Conservation (phyloP, 2,888 invertebrate genomes). For the Rhingia rostrata region DNA sequence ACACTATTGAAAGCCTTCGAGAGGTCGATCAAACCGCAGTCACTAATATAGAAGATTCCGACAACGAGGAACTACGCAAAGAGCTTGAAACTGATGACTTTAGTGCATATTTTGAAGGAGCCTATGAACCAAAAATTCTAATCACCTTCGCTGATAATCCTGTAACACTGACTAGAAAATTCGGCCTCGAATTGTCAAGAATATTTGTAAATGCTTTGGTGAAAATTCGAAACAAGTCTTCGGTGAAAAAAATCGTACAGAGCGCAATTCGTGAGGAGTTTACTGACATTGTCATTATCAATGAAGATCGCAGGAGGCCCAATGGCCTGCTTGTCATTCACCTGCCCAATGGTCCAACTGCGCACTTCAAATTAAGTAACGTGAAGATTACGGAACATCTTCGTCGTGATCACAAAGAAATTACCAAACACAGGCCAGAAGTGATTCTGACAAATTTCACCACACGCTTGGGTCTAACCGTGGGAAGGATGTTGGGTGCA, state of each 20-base stretch:
- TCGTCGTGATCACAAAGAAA: slow-evolving; percentile 90
- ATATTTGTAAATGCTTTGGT: slow-evolving; percentile 96
- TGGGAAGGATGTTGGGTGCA: slow-evolving; percentile 96
- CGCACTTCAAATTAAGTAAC: slow-evolving; percentile 96
- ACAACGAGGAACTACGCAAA: slow-evolving; percentile 88
- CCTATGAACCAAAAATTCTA: slow-evolving; percentile 96
- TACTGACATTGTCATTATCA: slow-evolving; percentile 95
- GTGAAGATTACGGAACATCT: slow-evolving; percentile 95
- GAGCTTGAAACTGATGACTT: slow-evolving; percentile 94
- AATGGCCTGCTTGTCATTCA: slow-evolving; percentile 96
- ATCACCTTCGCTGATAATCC: slow-evolving; percentile 98
- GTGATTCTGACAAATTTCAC: slow-evolving; percentile 97
- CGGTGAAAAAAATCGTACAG: slow-evolving; percentile 95
- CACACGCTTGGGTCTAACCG: slow-evolving; percentile 94
- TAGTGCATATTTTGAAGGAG: slow-evolving; percentile 91
- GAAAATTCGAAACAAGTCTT: slow-evolving; percentile 93
- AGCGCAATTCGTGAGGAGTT: slow-evolving; percentile 91
- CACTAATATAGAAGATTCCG: slow-evolving; percentile 89
- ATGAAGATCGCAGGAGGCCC: slow-evolving; percentile 96
- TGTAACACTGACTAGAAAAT: slow-evolving; percentile 93
- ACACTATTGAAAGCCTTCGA: slow-evolving; percentile 96
- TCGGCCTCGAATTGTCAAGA: slow-evolving; percentile 94
- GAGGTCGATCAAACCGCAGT: slow-evolving; percentile 96
- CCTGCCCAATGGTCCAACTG: slow-evolving; percentile 98
- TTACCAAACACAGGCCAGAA: slow-evolving; percentile 95